phyloP scores from a whole-genome alignment of 2,113 vertebrate genomes.

The Eulemur rufifrons region DNA sequence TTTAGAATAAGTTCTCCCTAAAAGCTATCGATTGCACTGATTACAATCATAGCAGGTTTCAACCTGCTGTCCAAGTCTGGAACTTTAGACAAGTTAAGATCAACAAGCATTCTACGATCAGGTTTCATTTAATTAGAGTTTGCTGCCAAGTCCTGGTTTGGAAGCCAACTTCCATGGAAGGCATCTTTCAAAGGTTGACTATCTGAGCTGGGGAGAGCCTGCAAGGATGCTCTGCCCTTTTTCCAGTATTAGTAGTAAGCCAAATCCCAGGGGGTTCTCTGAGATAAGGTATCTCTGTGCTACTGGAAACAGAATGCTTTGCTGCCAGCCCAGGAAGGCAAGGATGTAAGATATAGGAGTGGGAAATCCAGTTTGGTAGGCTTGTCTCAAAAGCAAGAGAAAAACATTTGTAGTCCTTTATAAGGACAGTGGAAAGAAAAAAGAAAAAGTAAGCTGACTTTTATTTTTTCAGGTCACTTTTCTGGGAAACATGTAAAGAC shows the following conservation, averaged over 20 bases:
- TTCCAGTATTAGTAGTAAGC: not conserved
- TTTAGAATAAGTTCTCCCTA: slow-evolving; percentile 46
- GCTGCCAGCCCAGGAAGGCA: not conserved
- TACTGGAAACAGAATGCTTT: not conserved
- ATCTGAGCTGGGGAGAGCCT: not conserved
- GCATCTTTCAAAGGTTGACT: slow-evolving; percentile 31
- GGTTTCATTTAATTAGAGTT: slow-evolving; percentile 75
- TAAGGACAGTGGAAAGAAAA: not conserved
- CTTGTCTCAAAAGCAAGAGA: slow-evolving; percentile 5
- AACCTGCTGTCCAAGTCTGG: slow-evolving; percentile 69
- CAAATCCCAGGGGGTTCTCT: not conserved
- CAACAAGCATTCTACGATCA: slow-evolving; percentile 56
- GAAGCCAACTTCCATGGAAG: slow-evolving; percentile 44
- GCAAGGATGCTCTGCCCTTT: not conserved
- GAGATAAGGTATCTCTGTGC: not conserved
- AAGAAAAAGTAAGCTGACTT: not conserved
- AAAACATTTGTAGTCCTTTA: slow-evolving; percentile 11
- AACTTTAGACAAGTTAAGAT: slow-evolving; percentile 66
- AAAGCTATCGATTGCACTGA: slow-evolving; percentile 65
- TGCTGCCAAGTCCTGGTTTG: slow-evolving; percentile 65
- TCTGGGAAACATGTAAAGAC: not conserved
- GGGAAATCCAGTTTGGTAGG: not conserved
- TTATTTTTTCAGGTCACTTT: slow-evolving; percentile 12
- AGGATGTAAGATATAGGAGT: not conserved
- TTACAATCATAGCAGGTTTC: slow-evolving; percentile 67